These are phyloP conservation scores for Drosophila pseudotakahashii DNA, from an alignment of 2,888 invertebrate genomes.

Conservation along the genomic window DNA sequence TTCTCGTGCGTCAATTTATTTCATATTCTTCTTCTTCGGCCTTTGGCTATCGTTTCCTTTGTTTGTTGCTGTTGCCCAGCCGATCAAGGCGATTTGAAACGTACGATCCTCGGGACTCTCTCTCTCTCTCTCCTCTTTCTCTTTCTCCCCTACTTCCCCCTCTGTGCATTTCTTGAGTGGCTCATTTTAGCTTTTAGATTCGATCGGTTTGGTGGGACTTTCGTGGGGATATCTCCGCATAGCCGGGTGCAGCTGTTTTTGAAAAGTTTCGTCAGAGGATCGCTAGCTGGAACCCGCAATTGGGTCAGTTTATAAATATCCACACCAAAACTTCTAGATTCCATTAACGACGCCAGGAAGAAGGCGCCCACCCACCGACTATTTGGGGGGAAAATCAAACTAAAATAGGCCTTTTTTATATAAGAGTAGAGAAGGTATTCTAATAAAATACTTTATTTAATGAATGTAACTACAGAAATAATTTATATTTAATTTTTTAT, in stretches of 20 bases:
- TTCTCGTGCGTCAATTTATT: not conserved
- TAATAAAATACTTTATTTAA: not conserved
- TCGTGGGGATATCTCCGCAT: constrained; percentile 28
- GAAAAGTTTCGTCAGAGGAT: constrained; percentile 45
- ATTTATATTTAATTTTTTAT: too few species aligned
- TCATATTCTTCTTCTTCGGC: constrained; percentile 1
- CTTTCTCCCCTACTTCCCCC: not conserved
- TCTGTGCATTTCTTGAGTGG: not conserved
- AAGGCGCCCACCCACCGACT: constrained; percentile 16
- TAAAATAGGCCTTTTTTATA: not conserved
- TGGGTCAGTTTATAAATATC: constrained; percentile 75
- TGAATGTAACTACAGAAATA: too few species aligned
- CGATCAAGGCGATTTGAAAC: constrained; percentile 17
- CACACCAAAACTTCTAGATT: constrained; percentile 58
- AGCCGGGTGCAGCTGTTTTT: constrained; percentile 43
- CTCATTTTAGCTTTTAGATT: constrained; percentile 2
- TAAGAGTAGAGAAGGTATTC: not conserved
- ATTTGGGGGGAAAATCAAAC: not conserved
- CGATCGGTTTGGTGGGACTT: not conserved
- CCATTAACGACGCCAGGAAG: constrained; percentile 63
- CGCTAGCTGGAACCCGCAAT: constrained; percentile 55
- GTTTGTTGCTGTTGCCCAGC: constrained; percentile 22
- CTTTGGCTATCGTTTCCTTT: constrained; percentile 30
- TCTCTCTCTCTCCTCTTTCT: not conserved
- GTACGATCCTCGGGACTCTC: constrained; percentile 26